Base-by-base conservation (phyloP, 2,113 vertebrate species). In the Gavialis gangeticus region DNA sequence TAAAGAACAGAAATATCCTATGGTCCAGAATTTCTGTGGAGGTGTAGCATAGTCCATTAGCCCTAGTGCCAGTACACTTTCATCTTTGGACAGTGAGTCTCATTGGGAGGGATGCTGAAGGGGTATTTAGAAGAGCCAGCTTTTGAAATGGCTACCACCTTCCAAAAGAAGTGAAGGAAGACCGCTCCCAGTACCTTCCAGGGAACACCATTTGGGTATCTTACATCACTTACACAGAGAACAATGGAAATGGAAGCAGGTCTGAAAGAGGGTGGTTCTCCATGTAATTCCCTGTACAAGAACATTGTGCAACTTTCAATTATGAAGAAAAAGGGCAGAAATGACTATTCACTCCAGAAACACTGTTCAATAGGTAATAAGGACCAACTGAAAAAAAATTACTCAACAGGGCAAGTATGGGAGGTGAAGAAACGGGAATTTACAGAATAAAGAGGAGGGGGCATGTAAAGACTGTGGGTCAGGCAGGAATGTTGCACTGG, bases 1-100 rank as follows among this genome's bases (percentile, higher is more conserved):
- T 11, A 55, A 69, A 56, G 10, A 66, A 58, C 1, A 75, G 71
- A 11, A 7, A 1, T 5, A 63, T 62, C 63, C 46, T n/a, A 64
- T 0, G 2, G 17, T 82, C n/a, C 79, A 75, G 55, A 1, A 0
- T 14, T 56, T 17, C 77, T 18, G 1, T 4, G 34, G 10, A 64
- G 21, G 10, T 66, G 15, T 1, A 73, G 90, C 11, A n/a, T 64
- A 82, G 59, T 5, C 67, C 85, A 75, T 66, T 37, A 4, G 34
- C 69, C 28, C 75, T 56, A 46, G 54, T 16, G 54, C 30, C 77
- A 30, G 75, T 11, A 25, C 2, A 5, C 22, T 62, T 10, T n/a
- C 46, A 37, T 25, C 77, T 58, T 57, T 60, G 6, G 30, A 67
- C 78, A 62, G 66, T 0, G 67, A 77, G 63, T 62, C 28, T 16